A percentile compares a stretch with the other conserved stretches of the same genome.
Evolutionary conservation across 2,888 invertebrate genomes (phyloP).

Genomic region (Alentia gelatinosa): DNA sequence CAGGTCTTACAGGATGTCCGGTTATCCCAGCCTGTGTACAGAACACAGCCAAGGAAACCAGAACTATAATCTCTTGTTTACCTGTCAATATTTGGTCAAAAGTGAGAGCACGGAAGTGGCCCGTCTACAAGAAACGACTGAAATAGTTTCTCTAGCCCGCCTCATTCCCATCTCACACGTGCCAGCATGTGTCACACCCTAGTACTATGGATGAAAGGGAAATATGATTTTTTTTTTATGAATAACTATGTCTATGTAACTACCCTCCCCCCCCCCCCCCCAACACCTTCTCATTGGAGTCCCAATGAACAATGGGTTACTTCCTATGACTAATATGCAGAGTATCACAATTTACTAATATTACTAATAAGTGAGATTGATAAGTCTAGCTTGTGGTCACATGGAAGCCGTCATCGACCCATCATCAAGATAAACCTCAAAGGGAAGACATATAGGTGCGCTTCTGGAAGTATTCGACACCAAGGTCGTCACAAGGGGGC

Average conservation of each 20-base stretch:
- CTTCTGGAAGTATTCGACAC: too few species aligned
- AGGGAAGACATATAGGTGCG: too few species aligned
- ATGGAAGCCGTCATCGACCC: too few species aligned
- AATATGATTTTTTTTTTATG: neutral
- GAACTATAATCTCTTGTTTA: slow-evolving; percentile 27
- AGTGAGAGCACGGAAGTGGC: neutral
- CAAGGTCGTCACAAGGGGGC: too few species aligned
- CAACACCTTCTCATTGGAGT: too few species aligned
- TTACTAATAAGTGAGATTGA: too few species aligned
- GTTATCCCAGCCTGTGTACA: neutral
- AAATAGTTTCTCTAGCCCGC: neutral
- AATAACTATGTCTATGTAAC: neutral
- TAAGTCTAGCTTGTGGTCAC: too few species aligned
- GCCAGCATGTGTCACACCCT: neutral
- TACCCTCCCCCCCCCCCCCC: neutral
- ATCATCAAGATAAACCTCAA: too few species aligned
- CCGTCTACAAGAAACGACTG: neutral
- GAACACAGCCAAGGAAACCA: neutral
- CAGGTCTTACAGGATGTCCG: slow-evolving; percentile 36
- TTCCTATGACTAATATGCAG: too few species aligned
- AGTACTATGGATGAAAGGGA: neutral
- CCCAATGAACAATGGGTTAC: too few species aligned
- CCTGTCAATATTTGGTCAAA: slow-evolving; percentile 8
- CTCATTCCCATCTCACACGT: neutral
- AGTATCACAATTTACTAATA: too few species aligned